Percentiles rank a stretch among this genome's conserved stretches.
Conservation (phyloP, 2,888 invertebrate genomes). For the Zele albiditarsus region DNA sequence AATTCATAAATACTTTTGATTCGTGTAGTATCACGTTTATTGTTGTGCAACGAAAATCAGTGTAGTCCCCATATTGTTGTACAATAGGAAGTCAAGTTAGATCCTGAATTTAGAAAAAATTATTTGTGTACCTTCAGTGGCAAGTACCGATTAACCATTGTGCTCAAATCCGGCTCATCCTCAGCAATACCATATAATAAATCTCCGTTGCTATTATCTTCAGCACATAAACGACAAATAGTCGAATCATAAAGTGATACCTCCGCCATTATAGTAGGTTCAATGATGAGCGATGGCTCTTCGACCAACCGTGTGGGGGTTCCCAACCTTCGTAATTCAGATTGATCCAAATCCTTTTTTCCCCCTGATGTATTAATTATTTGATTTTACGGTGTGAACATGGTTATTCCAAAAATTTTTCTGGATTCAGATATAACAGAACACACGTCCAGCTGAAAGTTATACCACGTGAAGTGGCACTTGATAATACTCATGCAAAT, state of each 20-base stretch:
- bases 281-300: slow-evolving; percentile 9
- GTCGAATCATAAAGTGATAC: slow-evolving; percentile 79
- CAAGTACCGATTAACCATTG: slow-evolving; percentile 82
- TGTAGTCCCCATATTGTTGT: slow-evolving; percentile 64
- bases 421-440: background rate
- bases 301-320: background rate
- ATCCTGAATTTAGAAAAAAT: slow-evolving; percentile 55
- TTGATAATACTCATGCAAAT: background rate
- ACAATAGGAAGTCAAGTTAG: slow-evolving; percentile 67
- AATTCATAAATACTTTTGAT: slow-evolving; percentile 60
- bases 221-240: slow-evolving; percentile 85
- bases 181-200: slow-evolving; percentile 75
- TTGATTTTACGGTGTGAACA: background rate
- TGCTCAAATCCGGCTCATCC: slow-evolving; percentile 76
- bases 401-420: background rate
- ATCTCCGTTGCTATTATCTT: slow-evolving; percentile 82
- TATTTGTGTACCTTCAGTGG: slow-evolving; percentile 80
- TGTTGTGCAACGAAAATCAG: slow-evolving; percentile 64
- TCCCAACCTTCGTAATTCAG: background rate
- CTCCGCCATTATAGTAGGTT: slow-evolving; percentile 61
- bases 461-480: background rate
- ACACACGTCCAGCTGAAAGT: background rate
- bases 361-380: background rate
- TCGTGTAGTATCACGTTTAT: slow-evolving; percentile 62
- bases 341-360: background rate